A percentile compares a stretch with the other conserved stretches of the same genome.
Evolutionary conservation across 2,888 invertebrate species (phyloP).

Genomic region (Mesorhabditis spiculigera): DNA sequence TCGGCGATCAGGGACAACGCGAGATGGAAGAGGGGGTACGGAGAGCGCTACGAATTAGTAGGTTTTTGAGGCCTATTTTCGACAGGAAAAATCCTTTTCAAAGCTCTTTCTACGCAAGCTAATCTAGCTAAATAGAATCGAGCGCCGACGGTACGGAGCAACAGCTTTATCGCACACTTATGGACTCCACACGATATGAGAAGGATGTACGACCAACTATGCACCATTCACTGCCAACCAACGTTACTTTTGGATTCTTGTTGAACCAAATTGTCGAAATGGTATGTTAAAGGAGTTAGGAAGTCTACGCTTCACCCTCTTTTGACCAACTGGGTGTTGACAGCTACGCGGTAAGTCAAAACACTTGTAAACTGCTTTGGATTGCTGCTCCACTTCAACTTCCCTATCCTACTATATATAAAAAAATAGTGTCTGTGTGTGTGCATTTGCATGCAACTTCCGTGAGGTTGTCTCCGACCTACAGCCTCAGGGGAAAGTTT

Average conservation of each 20-base stretch:
- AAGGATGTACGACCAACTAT: conserved; percentile 73
- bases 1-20: not conserved
- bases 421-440: no score
- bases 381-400: not conserved
- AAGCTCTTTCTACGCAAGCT: no score
- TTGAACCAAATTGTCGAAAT: conserved; percentile 82
- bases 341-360: not conserved
- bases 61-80: no score
- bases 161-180: conserved; percentile 43
- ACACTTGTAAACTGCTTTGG: not conserved
- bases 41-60: conserved; percentile 2
- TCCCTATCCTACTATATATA: no score
- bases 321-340: conserved; percentile 6
- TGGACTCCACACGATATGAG: conserved; percentile 67
- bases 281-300: conserved; percentile 61
- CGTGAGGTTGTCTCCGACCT: no score
- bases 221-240: conserved; percentile 74
- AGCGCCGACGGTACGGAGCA: conserved; percentile 53
- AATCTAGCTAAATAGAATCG: conserved; percentile 19
- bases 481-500: no score
- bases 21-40: not conserved
- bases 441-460: no score
- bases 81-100: no score
- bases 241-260: conserved; percentile 77
- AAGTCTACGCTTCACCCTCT: not conserved